These are phyloP conservation scores for Neosilurus hyrtlii DNA, from an alignment of 2,797 vertebrate genomes.

Conservation along the genomic window DNA sequence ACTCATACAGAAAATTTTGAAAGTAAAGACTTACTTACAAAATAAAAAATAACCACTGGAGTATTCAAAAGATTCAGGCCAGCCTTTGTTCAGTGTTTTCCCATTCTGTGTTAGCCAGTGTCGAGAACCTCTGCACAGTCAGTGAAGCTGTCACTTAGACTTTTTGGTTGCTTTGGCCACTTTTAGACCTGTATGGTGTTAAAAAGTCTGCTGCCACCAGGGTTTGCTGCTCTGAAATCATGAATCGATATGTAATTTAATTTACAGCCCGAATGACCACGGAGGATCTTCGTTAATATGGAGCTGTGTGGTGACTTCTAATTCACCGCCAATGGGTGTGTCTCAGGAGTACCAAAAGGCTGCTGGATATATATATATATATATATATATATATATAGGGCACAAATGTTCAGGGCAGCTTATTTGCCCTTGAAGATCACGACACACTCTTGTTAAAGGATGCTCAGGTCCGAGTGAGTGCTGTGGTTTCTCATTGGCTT, in stretches of 20 bases:
- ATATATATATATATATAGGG: conserved; percentile 34
- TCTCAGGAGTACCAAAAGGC: conserved; percentile 60
- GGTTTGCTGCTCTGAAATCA: conserved; percentile 54
- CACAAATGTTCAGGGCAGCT: conserved; percentile 46
- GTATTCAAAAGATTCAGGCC: conserved; percentile 27
- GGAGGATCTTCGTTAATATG: conserved; percentile 67
- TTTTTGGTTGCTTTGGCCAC: conserved; percentile 62
- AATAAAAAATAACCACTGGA: background rate
- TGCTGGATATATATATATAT: conserved; percentile 31
- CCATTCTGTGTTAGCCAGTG: conserved; percentile 42
- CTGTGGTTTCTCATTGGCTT: background rate
- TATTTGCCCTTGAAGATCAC: conserved; percentile 67
- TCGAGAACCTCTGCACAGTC: conserved; percentile 47
- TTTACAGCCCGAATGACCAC: conserved; percentile 65
- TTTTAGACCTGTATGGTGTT: conserved; percentile 31
- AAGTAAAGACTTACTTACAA: background rate
- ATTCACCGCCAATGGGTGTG: conserved; percentile 52
- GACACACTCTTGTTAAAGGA: conserved; percentile 58
- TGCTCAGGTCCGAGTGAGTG: conserved; percentile 43
- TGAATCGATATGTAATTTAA: conserved; percentile 70
- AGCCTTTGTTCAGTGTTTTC: conserved; percentile 28
- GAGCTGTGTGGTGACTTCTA: conserved; percentile 51
- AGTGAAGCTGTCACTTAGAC: conserved; percentile 56
- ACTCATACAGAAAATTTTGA: background rate
- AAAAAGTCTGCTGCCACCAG: conserved; percentile 33